Evolutionary conservation across 1,140 invertebrate species (phyloP).

Genomic region (Orchesella cincta): DNA sequence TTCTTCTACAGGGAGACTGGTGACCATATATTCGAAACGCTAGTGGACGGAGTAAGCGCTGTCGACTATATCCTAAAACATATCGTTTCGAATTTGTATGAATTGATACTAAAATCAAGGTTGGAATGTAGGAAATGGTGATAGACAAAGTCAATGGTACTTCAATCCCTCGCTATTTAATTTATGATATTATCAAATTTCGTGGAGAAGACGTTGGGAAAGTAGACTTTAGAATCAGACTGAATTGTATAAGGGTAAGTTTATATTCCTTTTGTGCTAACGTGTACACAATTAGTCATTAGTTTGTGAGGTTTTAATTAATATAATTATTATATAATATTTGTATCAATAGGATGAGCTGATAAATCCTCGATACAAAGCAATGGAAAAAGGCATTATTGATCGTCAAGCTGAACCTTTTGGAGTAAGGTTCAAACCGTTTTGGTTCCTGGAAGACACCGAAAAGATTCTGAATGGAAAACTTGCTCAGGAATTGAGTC

Average conservation of each 20-base stretch:
- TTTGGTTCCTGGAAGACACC: conserved; percentile 75
- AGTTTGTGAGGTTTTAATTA: conserved; percentile 8
- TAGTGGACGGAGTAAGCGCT: conserved; percentile 86
- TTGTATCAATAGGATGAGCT: conserved; percentile 61
- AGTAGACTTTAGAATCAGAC: conserved; percentile 69
- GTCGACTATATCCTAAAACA: conserved; percentile 52
- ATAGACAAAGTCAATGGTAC: conserved; percentile 77
- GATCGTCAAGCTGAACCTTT: conserved; percentile 80
- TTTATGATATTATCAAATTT: conserved; percentile 91
- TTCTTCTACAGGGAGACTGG: conserved; percentile 78
- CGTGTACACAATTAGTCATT: not conserved
- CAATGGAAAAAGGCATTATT: conserved; percentile 74
- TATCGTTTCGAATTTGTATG: conserved; percentile 24
- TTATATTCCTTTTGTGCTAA: conserved; percentile 17
- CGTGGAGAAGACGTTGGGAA: conserved; percentile 78
- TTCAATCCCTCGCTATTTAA: conserved; percentile 82
- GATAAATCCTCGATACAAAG: conserved; percentile 69
- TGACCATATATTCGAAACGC: conserved; percentile 74
- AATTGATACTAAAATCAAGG: not conserved
- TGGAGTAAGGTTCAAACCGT: conserved; percentile 81
- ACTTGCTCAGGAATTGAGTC: conserved; percentile 79
- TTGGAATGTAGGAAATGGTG: conserved; percentile 76
- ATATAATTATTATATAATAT: conserved; percentile 23
- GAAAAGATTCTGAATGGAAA: conserved; percentile 58
- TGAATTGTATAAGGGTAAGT: conserved; percentile 70